phyloP scores from a whole-genome alignment of 1,140 invertebrate genomes.

The Drosophila obscura region DNA sequence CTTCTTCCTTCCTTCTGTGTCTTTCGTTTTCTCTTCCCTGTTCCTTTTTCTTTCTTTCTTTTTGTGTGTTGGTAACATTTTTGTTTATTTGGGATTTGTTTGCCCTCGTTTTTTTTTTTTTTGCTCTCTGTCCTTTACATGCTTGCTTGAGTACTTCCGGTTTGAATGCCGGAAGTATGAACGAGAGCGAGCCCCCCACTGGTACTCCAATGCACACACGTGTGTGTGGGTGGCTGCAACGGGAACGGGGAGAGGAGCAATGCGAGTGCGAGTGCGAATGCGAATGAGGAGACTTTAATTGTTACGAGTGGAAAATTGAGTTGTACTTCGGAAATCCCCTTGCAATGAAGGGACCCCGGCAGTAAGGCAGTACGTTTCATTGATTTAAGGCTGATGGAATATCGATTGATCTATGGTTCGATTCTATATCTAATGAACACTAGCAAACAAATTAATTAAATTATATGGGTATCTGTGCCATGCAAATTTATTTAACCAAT shows the following conservation, averaged over 20 bases:
- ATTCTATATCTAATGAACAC: too few relatives aligned
- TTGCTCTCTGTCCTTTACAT: constrained; percentile 25
- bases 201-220: constrained; percentile 18
- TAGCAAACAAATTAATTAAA: too few relatives aligned
- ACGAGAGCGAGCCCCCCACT: constrained; percentile 26
- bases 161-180: constrained; percentile 63
- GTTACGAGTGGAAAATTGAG: constrained; percentile 72
- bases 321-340: constrained; percentile 36
- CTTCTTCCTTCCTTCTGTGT: constrained; percentile 22
- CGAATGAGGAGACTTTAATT: constrained; percentile 57
- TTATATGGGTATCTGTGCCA: too few relatives aligned
- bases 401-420: too few relatives aligned
- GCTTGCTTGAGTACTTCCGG: constrained; percentile 78
- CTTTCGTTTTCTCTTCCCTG: constrained; percentile 1
- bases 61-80: constrained; percentile 31
- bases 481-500: too few relatives aligned
- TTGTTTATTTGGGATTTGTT: constrained; percentile 55
- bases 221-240: too few relatives aligned
- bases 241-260: too few relatives aligned
- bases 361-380: too few relatives aligned
- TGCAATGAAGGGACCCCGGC: background rate
- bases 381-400: too few relatives aligned
- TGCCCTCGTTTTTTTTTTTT: constrained; percentile 36
- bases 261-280: background rate
- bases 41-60: constrained; percentile 24